phyloP scores from a whole-genome alignment of 2,113 vertebrate genomes.

The Toxostoma redivivum region DNA sequence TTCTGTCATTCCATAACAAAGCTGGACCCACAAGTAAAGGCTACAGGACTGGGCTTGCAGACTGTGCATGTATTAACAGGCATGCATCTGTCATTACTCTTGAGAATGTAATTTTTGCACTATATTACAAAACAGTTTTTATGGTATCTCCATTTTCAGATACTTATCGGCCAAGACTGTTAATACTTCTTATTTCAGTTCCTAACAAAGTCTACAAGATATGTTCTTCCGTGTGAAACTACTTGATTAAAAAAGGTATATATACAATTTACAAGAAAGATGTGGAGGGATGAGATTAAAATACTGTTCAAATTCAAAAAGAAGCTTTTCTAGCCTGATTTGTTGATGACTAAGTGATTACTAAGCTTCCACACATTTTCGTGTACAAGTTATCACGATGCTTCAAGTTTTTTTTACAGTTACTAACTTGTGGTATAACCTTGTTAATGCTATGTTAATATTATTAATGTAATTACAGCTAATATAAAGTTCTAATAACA shows the following conservation, averaged over 20 bases:
- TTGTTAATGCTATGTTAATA: not conserved
- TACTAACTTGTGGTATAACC: not conserved
- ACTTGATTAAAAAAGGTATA: not conserved
- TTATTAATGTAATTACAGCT: not conserved
- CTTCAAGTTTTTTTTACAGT: not conserved
- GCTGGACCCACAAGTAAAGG: not conserved
- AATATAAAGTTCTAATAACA: not conserved
- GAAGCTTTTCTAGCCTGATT: not conserved
- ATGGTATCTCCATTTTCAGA: not conserved
- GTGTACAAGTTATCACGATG: not conserved
- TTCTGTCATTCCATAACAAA: not conserved
- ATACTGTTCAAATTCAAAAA: not conserved
- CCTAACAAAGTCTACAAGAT: not conserved
- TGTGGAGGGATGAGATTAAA: not conserved
- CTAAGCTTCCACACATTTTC: not conserved
- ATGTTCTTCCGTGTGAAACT: not conserved
- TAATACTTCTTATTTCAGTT: not conserved
- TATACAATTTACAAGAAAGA: not conserved
- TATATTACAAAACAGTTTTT: not conserved
- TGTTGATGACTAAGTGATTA: not conserved
- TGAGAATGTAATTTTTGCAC: not conserved
- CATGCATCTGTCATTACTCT: accelerated
- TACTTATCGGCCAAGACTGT: not conserved
- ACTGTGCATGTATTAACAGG: not conserved
- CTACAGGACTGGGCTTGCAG: not conserved